Percentiles rank a stretch among this genome's conserved stretches.
phyloP scores from a whole-genome alignment of 2,797 vertebrate species.

The Trichosurus vulpecula region DNA sequence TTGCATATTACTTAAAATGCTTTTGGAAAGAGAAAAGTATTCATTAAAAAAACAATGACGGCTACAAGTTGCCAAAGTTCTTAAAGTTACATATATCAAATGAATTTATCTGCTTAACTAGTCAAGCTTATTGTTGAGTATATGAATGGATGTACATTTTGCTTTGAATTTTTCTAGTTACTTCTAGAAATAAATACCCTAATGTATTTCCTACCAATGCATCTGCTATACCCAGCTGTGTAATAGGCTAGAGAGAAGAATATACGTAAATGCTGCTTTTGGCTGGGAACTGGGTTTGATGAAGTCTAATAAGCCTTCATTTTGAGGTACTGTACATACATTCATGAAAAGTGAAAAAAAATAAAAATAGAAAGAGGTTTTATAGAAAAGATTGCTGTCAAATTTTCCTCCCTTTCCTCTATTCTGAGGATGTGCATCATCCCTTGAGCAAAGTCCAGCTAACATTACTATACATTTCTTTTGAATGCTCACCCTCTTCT shows the following conservation, averaged over 20 bases:
- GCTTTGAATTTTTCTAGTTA: slow-evolving; percentile 51
- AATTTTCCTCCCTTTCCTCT: neutral
- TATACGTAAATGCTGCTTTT: slow-evolving; percentile 59
- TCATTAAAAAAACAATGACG: neutral
- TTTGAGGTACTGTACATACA: slow-evolving; percentile 59
- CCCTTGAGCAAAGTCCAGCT: neutral
- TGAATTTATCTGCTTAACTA: neutral
- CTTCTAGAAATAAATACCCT: slow-evolving; percentile 60
- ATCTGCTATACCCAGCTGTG: neutral
- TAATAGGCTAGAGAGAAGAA: slow-evolving; percentile 38
- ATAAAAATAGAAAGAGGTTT: neutral
- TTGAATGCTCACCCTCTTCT: neutral
- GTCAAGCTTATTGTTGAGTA: neutral
- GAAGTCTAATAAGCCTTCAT: slow-evolving; percentile 70
- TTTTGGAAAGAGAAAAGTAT: slow-evolving; percentile 38
- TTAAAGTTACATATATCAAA: neutral
- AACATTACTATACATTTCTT: neutral
- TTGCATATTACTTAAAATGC: neutral
- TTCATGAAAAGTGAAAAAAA: slow-evolving; percentile 52
- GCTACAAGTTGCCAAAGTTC: neutral
- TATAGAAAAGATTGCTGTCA: slow-evolving; percentile 49
- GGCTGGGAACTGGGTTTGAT: slow-evolving; percentile 65
- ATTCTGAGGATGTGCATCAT: neutral
- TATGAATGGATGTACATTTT: slow-evolving; percentile 53
- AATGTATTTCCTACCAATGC: slow-evolving; percentile 65